Conservation (phyloP, 2,797 vertebrate genomes). For the Paramormyrops hopkinsi region DNA sequence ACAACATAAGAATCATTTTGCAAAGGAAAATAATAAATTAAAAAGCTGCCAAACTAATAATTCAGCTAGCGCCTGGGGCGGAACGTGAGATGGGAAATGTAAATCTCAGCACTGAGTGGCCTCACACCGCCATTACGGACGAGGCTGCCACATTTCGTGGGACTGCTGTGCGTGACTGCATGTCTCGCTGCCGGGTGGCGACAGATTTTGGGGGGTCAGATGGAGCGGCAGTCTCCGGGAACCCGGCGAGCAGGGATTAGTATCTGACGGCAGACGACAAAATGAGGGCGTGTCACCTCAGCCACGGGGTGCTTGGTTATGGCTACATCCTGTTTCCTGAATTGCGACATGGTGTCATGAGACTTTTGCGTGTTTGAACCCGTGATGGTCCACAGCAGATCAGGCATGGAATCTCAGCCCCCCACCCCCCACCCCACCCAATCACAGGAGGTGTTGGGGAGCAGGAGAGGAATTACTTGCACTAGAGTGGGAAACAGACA, state of each 20-base stretch:
- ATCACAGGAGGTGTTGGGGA: background rate
- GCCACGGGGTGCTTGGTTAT: background rate
- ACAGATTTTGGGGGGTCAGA: conserved; percentile 51
- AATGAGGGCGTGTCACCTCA: background rate
- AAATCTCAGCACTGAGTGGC: background rate
- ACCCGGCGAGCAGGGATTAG: conserved; percentile 53
- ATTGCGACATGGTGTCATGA: background rate
- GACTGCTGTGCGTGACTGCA: conserved; percentile 22
- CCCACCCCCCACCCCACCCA: background rate
- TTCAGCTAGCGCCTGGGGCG: conserved; percentile 15
- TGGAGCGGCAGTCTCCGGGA: conserved; percentile 41
- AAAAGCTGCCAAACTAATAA: conserved; percentile 17
- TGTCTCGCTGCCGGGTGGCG: conserved; percentile 26
- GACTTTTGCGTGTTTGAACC: background rate
- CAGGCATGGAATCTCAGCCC: background rate
- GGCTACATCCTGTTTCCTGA: background rate
- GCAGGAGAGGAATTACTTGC: background rate
- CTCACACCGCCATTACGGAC: background rate
- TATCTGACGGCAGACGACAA: conserved; percentile 30
- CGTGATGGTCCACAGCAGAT: background rate
- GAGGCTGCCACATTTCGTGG: conserved; percentile 14
- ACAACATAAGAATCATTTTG: conserved; percentile 39
- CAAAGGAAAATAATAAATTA: background rate
- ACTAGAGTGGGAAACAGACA: background rate
- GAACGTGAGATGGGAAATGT: conserved; percentile 28